Evolutionary conservation across 1,140 invertebrate genomes (phyloP).

Genomic region (Vollenhovia emeryi): DNA sequence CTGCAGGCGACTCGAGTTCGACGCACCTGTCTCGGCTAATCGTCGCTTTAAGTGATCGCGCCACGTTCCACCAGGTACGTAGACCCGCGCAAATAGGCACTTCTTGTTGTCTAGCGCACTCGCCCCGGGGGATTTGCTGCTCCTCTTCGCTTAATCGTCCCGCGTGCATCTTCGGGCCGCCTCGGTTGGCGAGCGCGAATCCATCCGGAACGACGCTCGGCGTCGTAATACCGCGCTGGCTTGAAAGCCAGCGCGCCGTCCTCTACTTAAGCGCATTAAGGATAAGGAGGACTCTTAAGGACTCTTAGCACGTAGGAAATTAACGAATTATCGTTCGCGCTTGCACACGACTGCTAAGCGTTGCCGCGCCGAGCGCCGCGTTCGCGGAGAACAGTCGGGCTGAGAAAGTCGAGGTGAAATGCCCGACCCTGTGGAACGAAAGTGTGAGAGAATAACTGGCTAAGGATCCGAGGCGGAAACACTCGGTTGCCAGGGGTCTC

Average conservation of each 20-base stretch:
- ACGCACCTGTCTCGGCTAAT: constrained; percentile 72
- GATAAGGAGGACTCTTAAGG: constrained; percentile 32
- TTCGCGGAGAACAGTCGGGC: background rate
- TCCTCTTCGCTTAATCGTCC: constrained; percentile 55
- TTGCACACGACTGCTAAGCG: background rate
- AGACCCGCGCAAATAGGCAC: constrained; percentile 59
- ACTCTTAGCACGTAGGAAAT: constrained; percentile 32
- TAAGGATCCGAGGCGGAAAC: background rate
- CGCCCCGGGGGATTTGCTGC: constrained; percentile 42
- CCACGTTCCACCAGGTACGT: constrained; percentile 71
- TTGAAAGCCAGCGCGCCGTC: constrained; percentile 3
- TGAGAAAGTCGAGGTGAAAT: constrained; percentile 18
- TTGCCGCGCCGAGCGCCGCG: background rate
- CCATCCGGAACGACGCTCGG: constrained; percentile 58
- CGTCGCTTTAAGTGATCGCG: constrained; percentile 68
- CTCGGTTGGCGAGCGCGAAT: constrained; percentile 47
- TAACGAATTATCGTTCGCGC: constrained; percentile 40
- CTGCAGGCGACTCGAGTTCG: constrained; percentile 59
- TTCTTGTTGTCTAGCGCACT: constrained; percentile 67
- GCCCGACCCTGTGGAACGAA: background rate
- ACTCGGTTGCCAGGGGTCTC: background rate
- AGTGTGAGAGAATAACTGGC: background rate
- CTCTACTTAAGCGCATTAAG: constrained; percentile 48
- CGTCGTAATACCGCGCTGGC: constrained; percentile 39
- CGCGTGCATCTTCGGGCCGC: constrained; percentile 23